phyloP scores from a whole-genome alignment of 2,113 vertebrate genomes.

The Ailuropoda melanoleuca region DNA sequence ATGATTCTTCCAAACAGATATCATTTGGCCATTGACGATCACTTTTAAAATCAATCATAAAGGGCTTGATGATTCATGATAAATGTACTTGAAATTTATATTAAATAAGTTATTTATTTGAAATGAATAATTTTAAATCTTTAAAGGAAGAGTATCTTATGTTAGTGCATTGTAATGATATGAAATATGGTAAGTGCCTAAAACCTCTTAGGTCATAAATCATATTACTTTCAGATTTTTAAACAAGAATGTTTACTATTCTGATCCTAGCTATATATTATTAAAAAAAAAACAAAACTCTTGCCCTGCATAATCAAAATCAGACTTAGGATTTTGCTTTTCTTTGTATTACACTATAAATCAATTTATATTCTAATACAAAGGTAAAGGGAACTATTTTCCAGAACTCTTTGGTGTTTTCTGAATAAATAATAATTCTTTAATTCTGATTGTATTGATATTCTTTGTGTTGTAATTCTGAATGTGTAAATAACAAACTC shows the following conservation, averaged over 20 bases:
- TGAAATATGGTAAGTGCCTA: background rate
- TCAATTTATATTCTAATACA: slow-evolving; percentile 30
- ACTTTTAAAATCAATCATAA: slow-evolving; percentile 38
- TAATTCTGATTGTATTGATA: slow-evolving; percentile 33
- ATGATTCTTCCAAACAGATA: background rate
- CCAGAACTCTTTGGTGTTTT: background rate
- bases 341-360: background rate
- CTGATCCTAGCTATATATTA: background rate
- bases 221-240: slow-evolving; percentile 30
- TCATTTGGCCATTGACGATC: background rate
- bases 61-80: background rate
- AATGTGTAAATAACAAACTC: slow-evolving; percentile 49
- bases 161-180: background rate
- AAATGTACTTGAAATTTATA: slow-evolving; percentile 47
- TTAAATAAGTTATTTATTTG: slow-evolving; percentile 29
- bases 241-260: background rate
- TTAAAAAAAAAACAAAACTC: background rate
- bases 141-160: background rate
- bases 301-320: slow-evolving; percentile 51
- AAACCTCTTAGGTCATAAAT: slow-evolving; percentile 35
- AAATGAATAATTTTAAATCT: slow-evolving; percentile 21
- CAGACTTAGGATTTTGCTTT: slow-evolving; percentile 26
- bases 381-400: slow-evolving; percentile 13
- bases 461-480: slow-evolving; percentile 21
- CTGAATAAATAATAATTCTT: slow-evolving; percentile 41